Conservation (phyloP, 2,113 vertebrate species). For the Dasyornis broadbenti region DNA sequence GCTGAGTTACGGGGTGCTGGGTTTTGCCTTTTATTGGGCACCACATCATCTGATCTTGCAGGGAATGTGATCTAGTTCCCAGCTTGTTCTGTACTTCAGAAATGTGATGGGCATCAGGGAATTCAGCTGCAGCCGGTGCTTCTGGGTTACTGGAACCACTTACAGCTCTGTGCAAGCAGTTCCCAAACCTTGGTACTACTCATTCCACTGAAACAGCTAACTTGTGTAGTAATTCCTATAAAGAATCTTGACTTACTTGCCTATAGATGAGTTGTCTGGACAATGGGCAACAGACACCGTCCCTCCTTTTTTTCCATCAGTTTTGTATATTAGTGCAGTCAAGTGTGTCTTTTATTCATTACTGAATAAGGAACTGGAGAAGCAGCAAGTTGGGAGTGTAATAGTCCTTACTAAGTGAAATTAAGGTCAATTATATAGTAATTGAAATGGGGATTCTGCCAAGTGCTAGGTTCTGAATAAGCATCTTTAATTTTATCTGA, state of each 20-base stretch:
- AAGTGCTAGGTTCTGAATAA: slow-evolving; percentile 18
- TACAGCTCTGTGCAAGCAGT: neutral
- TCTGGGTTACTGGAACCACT: neutral
- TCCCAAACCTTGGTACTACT: neutral
- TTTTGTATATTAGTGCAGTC: neutral
- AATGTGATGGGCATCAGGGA: neutral
- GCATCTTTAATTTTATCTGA: neutral
- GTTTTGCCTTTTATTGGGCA: neutral
- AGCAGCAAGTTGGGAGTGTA: neutral
- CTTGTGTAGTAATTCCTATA: neutral
- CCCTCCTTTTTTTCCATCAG: neutral
- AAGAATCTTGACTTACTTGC: neutral
- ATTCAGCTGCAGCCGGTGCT: neutral
- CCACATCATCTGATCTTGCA: neutral
- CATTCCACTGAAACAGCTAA: neutral
- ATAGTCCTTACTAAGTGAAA: neutral
- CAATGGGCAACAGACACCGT: neutral
- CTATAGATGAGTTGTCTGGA: neutral
- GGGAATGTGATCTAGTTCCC: neutral
- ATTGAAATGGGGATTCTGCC: slow-evolving; percentile 31
- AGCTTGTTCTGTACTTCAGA: neutral
- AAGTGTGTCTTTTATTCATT: neutral
- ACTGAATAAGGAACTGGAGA: slow-evolving; percentile 1
- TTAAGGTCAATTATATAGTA: slow-evolving; percentile 52
- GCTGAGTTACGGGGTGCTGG: neutral